phyloP scores from a whole-genome alignment of 1,140 invertebrate genomes.

The Magallana gigas region DNA sequence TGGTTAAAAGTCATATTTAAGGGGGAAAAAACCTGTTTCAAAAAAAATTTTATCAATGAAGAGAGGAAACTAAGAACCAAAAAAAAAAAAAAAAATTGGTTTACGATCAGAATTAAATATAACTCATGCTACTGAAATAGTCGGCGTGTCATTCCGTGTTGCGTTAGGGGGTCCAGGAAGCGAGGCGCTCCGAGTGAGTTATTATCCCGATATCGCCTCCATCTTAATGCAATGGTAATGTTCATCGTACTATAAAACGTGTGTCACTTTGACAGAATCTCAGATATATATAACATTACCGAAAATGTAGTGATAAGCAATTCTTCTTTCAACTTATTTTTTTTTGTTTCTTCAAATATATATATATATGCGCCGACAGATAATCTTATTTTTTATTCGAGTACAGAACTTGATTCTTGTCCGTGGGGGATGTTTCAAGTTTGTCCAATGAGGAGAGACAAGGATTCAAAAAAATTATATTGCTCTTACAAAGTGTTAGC shows the following conservation, averaged over 20 bases:
- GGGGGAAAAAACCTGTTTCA: background rate
- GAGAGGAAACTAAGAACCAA: background rate
- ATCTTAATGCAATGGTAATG: constrained; percentile 33
- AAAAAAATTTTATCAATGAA: constrained; percentile 26
- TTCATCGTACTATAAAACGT: constrained; percentile 19
- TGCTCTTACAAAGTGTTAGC: background rate
- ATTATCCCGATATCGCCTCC: constrained; percentile 12
- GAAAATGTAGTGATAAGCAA: background rate
- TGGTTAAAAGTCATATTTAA: too few relatives aligned
- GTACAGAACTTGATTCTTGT: background rate
- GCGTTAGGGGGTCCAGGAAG: constrained; percentile 33
- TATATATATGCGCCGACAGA: background rate
- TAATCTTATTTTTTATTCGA: background rate
- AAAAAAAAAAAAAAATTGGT: background rate
- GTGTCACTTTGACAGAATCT: constrained; percentile 20
- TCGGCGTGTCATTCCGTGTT: constrained; percentile 3
- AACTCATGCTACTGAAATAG: constrained; percentile 18
- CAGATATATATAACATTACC: constrained; percentile 32
- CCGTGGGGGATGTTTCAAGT: background rate
- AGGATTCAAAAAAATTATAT: constrained; percentile 2
- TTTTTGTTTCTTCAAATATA: background rate
- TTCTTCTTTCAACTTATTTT: background rate
- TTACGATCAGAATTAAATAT: constrained; percentile 30
- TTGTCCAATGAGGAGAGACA: background rate
- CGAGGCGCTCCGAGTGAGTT: background rate